A percentile compares a stretch with the other conserved stretches of the same genome.
Conservation (phyloP, 2,797 vertebrate species). For the Enteromius thamalakanensis region DNA sequence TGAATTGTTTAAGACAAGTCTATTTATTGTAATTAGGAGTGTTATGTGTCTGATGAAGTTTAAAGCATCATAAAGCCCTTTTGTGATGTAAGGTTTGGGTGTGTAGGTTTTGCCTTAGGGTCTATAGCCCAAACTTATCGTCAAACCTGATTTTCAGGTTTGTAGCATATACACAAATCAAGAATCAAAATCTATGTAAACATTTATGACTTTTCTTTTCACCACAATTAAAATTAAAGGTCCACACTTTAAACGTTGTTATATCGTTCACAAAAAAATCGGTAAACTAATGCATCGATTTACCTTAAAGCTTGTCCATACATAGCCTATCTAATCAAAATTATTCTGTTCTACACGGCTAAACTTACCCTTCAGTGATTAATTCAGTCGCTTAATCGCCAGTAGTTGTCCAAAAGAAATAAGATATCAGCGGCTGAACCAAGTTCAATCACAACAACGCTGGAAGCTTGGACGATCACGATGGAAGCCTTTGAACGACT, state of each 20-base stretch:
- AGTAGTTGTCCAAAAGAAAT: background rate
- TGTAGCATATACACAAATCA: background rate
- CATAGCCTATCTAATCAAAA: background rate
- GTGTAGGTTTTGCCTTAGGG: background rate
- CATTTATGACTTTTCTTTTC: background rate
- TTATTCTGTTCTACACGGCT: background rate
- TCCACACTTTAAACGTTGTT: background rate
- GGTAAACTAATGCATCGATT: background rate
- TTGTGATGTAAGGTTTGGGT: background rate
- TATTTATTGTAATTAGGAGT: background rate
- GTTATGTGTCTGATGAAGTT: background rate
- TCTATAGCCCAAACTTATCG: background rate
- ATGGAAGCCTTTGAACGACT: background rate
- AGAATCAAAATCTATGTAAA: background rate
- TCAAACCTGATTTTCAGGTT: slow-evolving; percentile 6
- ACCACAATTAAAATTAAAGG: background rate
- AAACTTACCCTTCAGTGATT: background rate
- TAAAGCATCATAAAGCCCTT: background rate
- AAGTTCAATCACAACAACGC: background rate
- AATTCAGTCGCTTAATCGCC: background rate
- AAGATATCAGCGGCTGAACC: background rate
- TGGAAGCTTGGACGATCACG: background rate
- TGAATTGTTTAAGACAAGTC: background rate
- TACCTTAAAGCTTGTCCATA: background rate
- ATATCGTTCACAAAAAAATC: background rate